Evolutionary conservation across 1,140 invertebrate genomes (phyloP), one percentile per base, ranked within the genome.

Genomic region (Arctopsyche grandis): DNA sequence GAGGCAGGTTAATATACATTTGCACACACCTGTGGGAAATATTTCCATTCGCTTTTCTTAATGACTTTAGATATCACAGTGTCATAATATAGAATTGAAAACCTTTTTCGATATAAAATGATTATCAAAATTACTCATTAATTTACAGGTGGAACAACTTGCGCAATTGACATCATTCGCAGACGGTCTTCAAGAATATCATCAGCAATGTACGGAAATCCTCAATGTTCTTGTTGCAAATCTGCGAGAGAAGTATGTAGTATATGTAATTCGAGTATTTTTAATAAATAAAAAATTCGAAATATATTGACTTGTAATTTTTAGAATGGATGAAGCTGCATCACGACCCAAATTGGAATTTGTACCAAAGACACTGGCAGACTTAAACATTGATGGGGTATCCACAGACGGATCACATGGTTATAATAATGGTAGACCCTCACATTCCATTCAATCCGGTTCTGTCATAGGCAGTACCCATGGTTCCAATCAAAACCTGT

Each of bases 91-190:
- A 56, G 5, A n/a, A 5, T 56, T 56, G 3, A 56, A 12, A 46
- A 9, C 5, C 52, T 7, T 56, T 7, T 56, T 56, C 14, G 4
- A n/a, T n/a, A n/a, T n/a, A n/a, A n/a, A 66, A 21, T 14, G 5
- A 66, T 10, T 10, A 58, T 60, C 14, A 22, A 66, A 26, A 14
- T 26, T 66, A 5, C 16, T 66, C 3, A 66, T 29, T 22, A 9
- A 76, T 78, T 84, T 85, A 69, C 84, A 98, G 96, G 93, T 98
- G 52, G 98, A 99, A 89, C 98, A 99, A 91, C 95, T 99, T 74
- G 97, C 97, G 77, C 98, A 99, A 88, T 89, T 99, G 84, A 93
- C 94, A 76, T 97, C 97, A 82, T 98, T 99, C 88, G 94, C 97
- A 46, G 97, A 99, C 87, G 96, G 94, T 82, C 91, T 99, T 5